phyloP scores from a whole-genome alignment of 2,113 vertebrate species.

The Saguinus midas region DNA sequence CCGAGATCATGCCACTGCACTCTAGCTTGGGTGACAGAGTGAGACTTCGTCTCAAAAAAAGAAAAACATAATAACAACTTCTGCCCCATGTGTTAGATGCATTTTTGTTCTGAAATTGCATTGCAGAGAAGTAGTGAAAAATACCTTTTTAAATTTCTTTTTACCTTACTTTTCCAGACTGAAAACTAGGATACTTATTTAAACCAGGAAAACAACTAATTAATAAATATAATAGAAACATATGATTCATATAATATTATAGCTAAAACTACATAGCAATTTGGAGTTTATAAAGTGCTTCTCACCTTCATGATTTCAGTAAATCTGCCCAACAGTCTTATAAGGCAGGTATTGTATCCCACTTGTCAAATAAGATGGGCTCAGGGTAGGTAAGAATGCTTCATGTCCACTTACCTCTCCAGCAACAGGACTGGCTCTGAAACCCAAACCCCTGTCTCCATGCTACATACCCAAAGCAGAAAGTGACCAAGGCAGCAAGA shows the following conservation, averaged over 20 bases:
- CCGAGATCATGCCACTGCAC: too few relatives aligned
- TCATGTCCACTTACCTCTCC: background rate
- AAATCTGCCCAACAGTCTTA: background rate
- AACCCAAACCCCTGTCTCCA: too few relatives aligned
- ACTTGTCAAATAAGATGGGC: background rate
- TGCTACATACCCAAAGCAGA: background rate
- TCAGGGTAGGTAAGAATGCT: background rate
- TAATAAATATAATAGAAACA: background rate
- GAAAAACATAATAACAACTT: background rate
- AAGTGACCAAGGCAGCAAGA: background rate
- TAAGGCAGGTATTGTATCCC: background rate
- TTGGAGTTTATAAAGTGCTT: background rate
- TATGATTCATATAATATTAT: too few relatives aligned
- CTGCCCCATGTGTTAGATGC: background rate
- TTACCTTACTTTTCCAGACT: background rate
- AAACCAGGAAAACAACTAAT: background rate
- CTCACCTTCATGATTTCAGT: background rate
- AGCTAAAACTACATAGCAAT: background rate
- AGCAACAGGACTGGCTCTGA: background rate
- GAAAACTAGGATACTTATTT: background rate
- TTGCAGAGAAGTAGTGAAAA: background rate
- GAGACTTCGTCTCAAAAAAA: too few relatives aligned
- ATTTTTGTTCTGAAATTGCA: background rate
- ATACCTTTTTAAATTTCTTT: background rate
- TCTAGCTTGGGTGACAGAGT: too few relatives aligned